A percentile compares a stretch with the other conserved stretches of the same genome.
Evolutionary conservation across 2,113 vertebrate species (phyloP).

Genomic region (Nyctereutes procyonoides): DNA sequence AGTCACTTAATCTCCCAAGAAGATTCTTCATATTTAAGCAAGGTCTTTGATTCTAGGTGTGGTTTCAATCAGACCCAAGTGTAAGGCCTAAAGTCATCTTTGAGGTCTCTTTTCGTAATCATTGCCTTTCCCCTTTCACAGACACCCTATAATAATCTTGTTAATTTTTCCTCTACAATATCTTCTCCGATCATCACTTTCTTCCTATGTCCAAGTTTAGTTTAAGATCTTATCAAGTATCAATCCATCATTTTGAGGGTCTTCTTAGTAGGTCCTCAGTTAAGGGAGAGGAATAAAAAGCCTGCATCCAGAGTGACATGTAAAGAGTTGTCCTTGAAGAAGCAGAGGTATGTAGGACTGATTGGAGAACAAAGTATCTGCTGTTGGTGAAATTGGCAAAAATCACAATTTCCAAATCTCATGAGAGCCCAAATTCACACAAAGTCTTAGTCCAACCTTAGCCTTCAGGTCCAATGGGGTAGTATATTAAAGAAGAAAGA

Average conservation of each 20-base stretch:
- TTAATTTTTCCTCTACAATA: neutral
- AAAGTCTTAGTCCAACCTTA: neutral
- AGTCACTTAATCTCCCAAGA: slow-evolving; percentile 44
- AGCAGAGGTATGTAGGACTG: neutral
- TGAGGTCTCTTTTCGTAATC: slow-evolving; percentile 14
- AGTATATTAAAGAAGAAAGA: neutral
- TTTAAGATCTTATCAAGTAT: neutral
- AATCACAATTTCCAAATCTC: neutral
- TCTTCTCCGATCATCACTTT: neutral
- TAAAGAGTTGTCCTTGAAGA: neutral
- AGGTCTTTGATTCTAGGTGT: slow-evolving; percentile 40
- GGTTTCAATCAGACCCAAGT: slow-evolving; percentile 3
- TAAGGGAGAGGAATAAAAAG: neutral
- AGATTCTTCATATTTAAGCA: slow-evolving; percentile 24
- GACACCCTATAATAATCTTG: neutral
- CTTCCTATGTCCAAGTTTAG: neutral
- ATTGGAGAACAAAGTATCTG: neutral
- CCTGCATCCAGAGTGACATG: too few relatives aligned
- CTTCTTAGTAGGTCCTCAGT: neutral
- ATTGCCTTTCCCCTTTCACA: neutral
- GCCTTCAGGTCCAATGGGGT: neutral
- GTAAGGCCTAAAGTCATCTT: neutral
- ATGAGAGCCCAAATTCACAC: neutral
- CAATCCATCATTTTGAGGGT: neutral
- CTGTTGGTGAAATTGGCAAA: neutral